Evolutionary conservation across 2,113 vertebrate genomes (phyloP), one percentile per base, ranked within the genome.

Genomic region (Mionectes macconnelli): DNA sequence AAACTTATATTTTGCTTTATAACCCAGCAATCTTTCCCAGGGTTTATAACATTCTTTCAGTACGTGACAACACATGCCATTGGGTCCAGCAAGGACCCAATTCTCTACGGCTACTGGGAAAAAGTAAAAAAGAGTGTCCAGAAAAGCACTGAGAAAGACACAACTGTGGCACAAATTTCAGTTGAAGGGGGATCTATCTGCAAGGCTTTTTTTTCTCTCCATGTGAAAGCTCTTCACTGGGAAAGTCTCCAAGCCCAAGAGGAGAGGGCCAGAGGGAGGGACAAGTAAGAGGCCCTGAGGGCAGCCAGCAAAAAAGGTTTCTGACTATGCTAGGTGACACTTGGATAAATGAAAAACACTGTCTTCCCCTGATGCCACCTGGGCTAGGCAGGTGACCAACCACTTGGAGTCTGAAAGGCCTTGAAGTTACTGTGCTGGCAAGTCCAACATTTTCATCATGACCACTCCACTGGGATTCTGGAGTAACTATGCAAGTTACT

Each of bases 201-300:
- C 25, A 8, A 89, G 21, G 45, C 30, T 62, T 69, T 90, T 88
- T 74, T 88, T 69, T n/a, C n/a, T n/a, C 45, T 75, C 52, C 42
- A 63, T 67, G 67, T 90, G 94, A 95, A 95, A 96, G 56, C 7
- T 5, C 35, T 83, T 96, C 79, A 77, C 89, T 96, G 85, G 83
- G 90, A 93, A 96, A 93, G 68, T 52, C 93, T 92, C 92, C 79
- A 96, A 93, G 64, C 56, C 72, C 56, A 90, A 88, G 22, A 49
- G 22, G 17, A 93, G 82, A 96, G 85, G 90, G 85, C 55, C 91
- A 88, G 42, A 88, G 64, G 47, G 25, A 96, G 44, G 59, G 60
- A 90, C 60, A 30, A 67, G 13, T 59, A 88, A 83, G 68, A 88
- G 56, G 68, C 60, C 44, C 85, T 11, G 8, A 77, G 64, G 17